Conservation (phyloP, 1,140 invertebrate species). For the Brachystomella parvula region DNA sequence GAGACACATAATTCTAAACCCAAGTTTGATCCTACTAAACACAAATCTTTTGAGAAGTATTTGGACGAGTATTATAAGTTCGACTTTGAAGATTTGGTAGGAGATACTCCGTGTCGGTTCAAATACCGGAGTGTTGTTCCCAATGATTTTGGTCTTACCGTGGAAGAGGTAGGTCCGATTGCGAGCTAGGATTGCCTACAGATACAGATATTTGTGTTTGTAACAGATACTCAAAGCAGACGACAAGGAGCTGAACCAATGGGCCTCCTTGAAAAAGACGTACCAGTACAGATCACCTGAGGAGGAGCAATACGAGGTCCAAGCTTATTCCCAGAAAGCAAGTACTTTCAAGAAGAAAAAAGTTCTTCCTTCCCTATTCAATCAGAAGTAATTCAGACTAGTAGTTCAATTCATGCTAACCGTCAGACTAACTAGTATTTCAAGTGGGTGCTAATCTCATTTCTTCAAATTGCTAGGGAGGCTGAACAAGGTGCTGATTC, state of each 20-base stretch:
- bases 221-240: constrained; percentile 77
- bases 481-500: constrained; percentile 42
- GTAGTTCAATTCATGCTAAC: too few species aligned
- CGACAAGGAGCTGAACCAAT: constrained; percentile 87
- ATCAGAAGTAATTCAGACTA: too few species aligned
- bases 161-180: constrained; percentile 67
- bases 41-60: constrained; percentile 75
- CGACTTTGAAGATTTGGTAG: constrained; percentile 91
- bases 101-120: constrained; percentile 80
- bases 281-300: constrained; percentile 66
- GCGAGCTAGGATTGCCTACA: too few species aligned
- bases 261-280: constrained; percentile 87
- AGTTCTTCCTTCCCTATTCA: constrained; percentile 72
- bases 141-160: constrained; percentile 83
- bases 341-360: constrained; percentile 69
- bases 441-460: too few species aligned
- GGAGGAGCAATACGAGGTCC: constrained; percentile 70
- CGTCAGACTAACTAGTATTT: too few species aligned
- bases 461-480: too few species aligned
- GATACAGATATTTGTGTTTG: constrained; percentile 9
- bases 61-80: constrained; percentile 89
- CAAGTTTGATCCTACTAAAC: constrained; percentile 64
- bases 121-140: constrained; percentile 82
- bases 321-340: constrained; percentile 64
- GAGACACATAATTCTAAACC: constrained; percentile 63